Base-by-base conservation (phyloP, 2,888 invertebrate genomes). In the Cylindroiulus punctatus region DNA sequence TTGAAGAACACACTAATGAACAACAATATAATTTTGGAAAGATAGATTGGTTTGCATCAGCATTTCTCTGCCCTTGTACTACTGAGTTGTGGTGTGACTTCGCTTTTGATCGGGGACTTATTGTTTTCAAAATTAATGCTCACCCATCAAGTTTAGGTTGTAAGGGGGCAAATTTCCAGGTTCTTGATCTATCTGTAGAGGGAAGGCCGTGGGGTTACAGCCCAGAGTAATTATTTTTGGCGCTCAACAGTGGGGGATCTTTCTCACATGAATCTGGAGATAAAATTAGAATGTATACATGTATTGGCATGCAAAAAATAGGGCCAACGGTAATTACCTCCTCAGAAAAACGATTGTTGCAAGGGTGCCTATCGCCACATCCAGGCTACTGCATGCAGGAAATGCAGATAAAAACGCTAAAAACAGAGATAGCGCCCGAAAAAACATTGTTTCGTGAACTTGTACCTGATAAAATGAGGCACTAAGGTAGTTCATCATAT, bases 201-300 rank as follows among this genome's bases (percentile, higher is more conserved):
- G 30, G 76, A 76, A 76, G 76, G 76, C 76, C 76, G 30, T 76
- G 76, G 76, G 76, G 76, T 76, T 76, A 76, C 30, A 76, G 76
- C 76, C 30, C 76, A 17, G 76, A 76, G 76, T 76, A 76, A 76
- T 76, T 76, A 76, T 76, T 76, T 76, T 76, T 76, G 76, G 30
- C 26, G 30, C 30, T 10, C 8, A 65, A 76, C 76, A 76, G 76
- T 76, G 76, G 76, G 76, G 76, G 76, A 76, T 76, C 76, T 76
- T 76, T 76, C 76, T 76, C 76, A 17, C 76, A 76, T 76, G 30
- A 76, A 76, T 76, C 26, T 76, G 76, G 30, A 30, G 76, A 30
- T 76, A 76, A 76, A 76, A 76, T 76, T 76, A 76, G 76, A 76
- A 76, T 76, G 76, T 32, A 76, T 76, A n/a, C n/a, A n/a, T n/a